A percentile compares a stretch with the other conserved stretches of the same genome.
These are phyloP conservation scores for Trichogramma pretiosum DNA, from an alignment of 1,140 invertebrate genomes.

Conservation along the genomic window DNA sequence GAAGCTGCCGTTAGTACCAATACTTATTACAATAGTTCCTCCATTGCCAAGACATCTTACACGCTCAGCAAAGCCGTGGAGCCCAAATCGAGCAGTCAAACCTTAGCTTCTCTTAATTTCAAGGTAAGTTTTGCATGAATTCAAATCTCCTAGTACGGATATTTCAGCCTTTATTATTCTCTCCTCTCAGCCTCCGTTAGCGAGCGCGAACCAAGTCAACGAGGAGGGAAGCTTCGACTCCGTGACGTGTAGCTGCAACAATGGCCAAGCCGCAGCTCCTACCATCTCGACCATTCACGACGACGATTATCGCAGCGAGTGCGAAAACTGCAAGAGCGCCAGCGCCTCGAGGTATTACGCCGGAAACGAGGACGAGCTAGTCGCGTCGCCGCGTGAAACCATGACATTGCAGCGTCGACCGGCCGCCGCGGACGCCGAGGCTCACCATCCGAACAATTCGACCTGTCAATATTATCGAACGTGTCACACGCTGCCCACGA, in stretches of 20 bases:
- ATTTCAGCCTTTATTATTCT: too few relatives aligned
- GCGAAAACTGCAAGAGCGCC: conserved; percentile 71
- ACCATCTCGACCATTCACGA: too few relatives aligned
- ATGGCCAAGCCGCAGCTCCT: conserved; percentile 40
- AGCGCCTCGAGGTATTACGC: conserved; percentile 58
- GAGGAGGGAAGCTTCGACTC: conserved; percentile 43
- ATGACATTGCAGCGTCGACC: conserved; percentile 63
- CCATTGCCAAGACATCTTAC: background rate
- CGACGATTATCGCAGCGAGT: conserved; percentile 68
- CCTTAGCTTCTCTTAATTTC: conserved; percentile 13
- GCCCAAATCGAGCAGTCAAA: background rate
- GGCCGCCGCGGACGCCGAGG: conserved; percentile 37
- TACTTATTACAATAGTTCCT: conserved; percentile 8
- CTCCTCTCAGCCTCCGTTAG: conserved; percentile 38
- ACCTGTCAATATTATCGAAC: conserved; percentile 53
- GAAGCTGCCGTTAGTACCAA: conserved; percentile 20
- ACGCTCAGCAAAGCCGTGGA: background rate
- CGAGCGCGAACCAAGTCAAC: conserved; percentile 35
- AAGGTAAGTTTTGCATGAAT: conserved; percentile 20
- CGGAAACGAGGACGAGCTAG: conserved; percentile 50
- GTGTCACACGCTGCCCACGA: conserved; percentile 59
- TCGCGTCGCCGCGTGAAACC: conserved; percentile 53
- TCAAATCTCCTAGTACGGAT: too few relatives aligned
- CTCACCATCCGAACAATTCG: too few relatives aligned
- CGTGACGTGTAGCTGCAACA: conserved; percentile 40